phyloP scores from a whole-genome alignment of 2,113 vertebrate genomes.

The Chaetorhynchus papuensis region DNA sequence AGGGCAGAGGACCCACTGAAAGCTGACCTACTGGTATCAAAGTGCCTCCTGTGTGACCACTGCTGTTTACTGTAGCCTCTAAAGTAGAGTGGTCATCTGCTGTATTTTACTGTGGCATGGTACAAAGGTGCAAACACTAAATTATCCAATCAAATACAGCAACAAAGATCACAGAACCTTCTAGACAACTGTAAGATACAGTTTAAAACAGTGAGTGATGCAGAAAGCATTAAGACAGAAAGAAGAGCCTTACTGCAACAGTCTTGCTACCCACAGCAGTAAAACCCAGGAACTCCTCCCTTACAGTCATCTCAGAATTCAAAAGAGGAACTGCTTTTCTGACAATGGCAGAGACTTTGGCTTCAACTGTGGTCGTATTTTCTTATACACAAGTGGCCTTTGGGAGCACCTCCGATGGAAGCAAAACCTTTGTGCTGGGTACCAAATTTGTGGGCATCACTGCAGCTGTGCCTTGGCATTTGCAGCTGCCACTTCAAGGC shows the following conservation, averaged over 20 bases:
- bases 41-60: neutral
- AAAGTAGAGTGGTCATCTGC: neutral
- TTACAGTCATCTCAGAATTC: neutral
- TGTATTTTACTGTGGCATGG: neutral
- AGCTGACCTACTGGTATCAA: neutral
- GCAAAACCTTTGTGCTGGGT: neutral
- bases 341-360: neutral
- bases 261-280: neutral
- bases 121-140: neutral
- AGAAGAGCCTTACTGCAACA: neutral
- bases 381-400: neutral
- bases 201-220: neutral
- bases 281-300: neutral
- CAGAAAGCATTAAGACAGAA: neutral
- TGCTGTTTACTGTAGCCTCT: neutral
- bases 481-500: neutral
- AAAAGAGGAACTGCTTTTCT: neutral
- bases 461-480: neutral
- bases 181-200: neutral
- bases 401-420: neutral
- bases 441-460: accelerated
- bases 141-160: neutral
- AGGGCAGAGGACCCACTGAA: neutral
- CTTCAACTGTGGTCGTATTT: neutral
- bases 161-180: neutral